phyloP scores from a whole-genome alignment of 2,888 invertebrate genomes.

The Pycnomerus fuliginosus region DNA sequence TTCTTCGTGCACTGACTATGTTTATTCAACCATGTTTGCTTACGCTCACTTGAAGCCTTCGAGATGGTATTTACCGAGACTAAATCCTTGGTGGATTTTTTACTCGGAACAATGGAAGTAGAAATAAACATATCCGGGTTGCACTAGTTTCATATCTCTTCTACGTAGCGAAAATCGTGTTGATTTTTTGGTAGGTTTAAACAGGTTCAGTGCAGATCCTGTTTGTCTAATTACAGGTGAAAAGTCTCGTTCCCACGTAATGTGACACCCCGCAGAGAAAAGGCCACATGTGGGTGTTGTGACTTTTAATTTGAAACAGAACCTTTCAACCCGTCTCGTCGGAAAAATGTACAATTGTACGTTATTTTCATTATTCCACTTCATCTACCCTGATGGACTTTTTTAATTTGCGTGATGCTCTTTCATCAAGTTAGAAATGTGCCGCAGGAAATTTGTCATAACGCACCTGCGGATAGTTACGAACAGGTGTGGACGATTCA shows the following conservation, averaged over 20 bases:
- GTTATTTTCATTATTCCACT: slow-evolving; percentile 32
- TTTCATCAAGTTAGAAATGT: no score
- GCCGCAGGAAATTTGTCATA: slow-evolving; percentile 14
- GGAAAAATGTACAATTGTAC: no score
- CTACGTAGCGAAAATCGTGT: no score
- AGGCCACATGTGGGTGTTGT: slow-evolving; percentile 27
- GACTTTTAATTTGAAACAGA: slow-evolving; percentile 30
- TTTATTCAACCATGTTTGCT: slow-evolving; percentile 34
- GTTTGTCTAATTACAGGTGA: slow-evolving; percentile 13
- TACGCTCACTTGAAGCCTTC: slow-evolving; percentile 12
- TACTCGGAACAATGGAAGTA: slow-evolving; percentile 16
- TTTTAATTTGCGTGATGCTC: no score
- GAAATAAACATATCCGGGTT: slow-evolving; percentile 24
- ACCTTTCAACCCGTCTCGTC: slow-evolving; percentile 31
- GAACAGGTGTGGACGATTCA: slow-evolving; percentile 15
- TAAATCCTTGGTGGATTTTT: slow-evolving; percentile 5
- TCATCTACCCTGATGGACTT: slow-evolving; percentile 26
- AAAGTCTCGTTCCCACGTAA: slow-evolving; percentile 24
- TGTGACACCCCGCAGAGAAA: slow-evolving; percentile 26
- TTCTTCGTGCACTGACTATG: slow-evolving; percentile 32
- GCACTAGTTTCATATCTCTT: slow-evolving; percentile 20
- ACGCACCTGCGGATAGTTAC: slow-evolving; percentile 11
- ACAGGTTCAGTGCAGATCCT: slow-evolving; percentile 5
- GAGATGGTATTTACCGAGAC: slow-evolving; percentile 5
- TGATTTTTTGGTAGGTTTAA: background rate